phyloP scores from a whole-genome alignment of 2,888 invertebrate species.

The Rutpela maculata region DNA sequence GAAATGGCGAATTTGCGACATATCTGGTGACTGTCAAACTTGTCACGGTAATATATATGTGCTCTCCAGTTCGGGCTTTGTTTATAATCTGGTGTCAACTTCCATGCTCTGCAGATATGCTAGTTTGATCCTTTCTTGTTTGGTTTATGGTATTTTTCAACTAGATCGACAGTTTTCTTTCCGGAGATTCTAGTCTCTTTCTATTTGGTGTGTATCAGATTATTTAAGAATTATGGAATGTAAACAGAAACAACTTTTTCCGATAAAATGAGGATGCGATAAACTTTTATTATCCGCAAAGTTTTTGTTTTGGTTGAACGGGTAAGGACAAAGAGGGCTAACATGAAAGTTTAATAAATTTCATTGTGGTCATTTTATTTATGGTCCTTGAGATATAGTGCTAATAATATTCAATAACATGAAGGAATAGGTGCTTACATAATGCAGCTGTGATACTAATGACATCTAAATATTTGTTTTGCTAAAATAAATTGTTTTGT shows the following conservation, averaged over 20 bases:
- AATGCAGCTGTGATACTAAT: too few relatives aligned
- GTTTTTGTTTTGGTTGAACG: constrained; percentile 30
- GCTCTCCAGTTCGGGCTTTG: constrained; percentile 28
- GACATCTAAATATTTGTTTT: too few relatives aligned
- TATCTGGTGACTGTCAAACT: constrained; percentile 44
- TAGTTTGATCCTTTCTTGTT: constrained; percentile 11
- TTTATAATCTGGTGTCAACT: constrained; percentile 43
- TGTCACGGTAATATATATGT: constrained; percentile 42
- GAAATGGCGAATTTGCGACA: constrained; percentile 29
- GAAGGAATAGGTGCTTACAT: too few relatives aligned
- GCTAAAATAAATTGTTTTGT: too few relatives aligned
- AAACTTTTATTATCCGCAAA: constrained; percentile 33
- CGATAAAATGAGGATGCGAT: constrained; percentile 31
- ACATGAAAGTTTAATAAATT: constrained; percentile 13
- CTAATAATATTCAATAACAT: constrained; percentile 4
- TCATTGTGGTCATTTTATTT: constrained; percentile 8
- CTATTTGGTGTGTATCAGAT: constrained; percentile 32
- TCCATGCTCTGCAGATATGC: constrained; percentile 14
- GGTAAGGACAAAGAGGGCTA: not conserved
- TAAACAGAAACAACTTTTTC: constrained; percentile 39
- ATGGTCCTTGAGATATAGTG: constrained; percentile 24
- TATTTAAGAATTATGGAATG: constrained; percentile 44
- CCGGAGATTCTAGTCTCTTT: constrained; percentile 7
- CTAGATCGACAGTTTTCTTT: constrained; percentile 29
- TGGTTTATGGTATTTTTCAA: constrained; percentile 25